A percentile compares a stretch with the other conserved stretches of the same genome.
Evolutionary conservation across 2,797 vertebrate species (phyloP).

Genomic region (Fistularia commersonii): DNA sequence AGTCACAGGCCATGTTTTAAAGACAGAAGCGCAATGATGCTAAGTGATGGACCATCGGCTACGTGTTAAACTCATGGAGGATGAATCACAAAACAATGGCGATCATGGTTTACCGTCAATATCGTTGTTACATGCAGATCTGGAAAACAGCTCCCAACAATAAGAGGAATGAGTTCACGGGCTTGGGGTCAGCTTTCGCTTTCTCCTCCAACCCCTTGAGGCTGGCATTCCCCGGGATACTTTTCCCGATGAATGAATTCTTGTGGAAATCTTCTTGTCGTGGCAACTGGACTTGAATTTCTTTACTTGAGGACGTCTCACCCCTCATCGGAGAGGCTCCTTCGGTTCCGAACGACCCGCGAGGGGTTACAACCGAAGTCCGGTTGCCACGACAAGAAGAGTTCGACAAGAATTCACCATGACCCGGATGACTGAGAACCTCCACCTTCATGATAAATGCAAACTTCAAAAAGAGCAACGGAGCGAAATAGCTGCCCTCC

Average conservation of each 20-base stretch:
- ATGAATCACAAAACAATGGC: conserved; percentile 10
- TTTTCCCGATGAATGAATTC: conserved; percentile 28
- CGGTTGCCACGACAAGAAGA: no score
- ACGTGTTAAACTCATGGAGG: conserved; percentile 50
- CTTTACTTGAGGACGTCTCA: no score
- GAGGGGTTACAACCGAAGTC: no score
- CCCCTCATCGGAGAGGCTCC: no score
- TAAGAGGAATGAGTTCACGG: conserved; percentile 24
- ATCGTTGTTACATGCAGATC: conserved; percentile 30
- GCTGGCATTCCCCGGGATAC: conserved; percentile 21
- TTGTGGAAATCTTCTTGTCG: no score
- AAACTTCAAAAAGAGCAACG: conserved; percentile 57
- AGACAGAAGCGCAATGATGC: background rate
- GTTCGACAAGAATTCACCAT: no score
- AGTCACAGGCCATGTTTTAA: conserved; percentile 13
- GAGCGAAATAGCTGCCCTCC: conserved; percentile 20
- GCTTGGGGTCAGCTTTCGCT: conserved; percentile 35
- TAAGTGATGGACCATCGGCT: conserved; percentile 24
- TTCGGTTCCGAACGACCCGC: no score
- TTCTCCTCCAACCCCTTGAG: conserved; percentile 35
- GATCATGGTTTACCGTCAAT: conserved; percentile 41
- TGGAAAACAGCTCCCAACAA: conserved; percentile 32
- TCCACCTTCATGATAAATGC: conserved; percentile 45
- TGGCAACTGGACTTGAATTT: no score
- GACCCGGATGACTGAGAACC: no score